These are phyloP conservation scores for Cryptus armator DNA, from an alignment of 2,888 invertebrate genomes.

Conservation along the genomic window DNA sequence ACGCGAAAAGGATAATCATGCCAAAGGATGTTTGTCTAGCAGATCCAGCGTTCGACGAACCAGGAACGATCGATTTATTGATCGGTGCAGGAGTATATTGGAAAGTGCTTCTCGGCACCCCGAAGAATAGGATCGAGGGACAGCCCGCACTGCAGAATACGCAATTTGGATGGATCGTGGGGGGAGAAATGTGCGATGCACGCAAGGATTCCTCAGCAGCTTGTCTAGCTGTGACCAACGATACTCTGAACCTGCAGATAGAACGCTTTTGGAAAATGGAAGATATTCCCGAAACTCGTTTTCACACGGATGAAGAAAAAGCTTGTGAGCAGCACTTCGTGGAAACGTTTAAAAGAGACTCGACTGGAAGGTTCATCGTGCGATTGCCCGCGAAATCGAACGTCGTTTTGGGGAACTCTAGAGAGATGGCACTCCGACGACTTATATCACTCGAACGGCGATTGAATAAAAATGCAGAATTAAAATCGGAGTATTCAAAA, in stretches of 20 bases:
- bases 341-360: constrained; percentile 42
- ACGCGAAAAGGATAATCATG: constrained; percentile 25
- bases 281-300: constrained; percentile 27
- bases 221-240: constrained; percentile 9
- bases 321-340: constrained; percentile 52
- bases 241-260: constrained; percentile 19
- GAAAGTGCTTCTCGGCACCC: constrained; percentile 40
- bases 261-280: constrained; percentile 62
- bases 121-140: constrained; percentile 25
- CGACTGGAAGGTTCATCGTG: constrained; percentile 61
- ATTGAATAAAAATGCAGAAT: constrained; percentile 29
- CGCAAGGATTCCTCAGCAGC: background rate
- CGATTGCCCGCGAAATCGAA: constrained; percentile 37
- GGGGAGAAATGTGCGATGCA: constrained; percentile 62
- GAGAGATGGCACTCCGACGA: constrained; percentile 45
- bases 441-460: constrained; percentile 54
- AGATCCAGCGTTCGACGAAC: constrained; percentile 32
- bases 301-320: constrained; percentile 44
- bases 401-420: constrained; percentile 61
- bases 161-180: constrained; percentile 60
- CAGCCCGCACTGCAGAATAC: constrained; percentile 63
- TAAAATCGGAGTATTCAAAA: constrained; percentile 55
- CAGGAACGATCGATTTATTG: constrained; percentile 37
- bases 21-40: constrained; percentile 34
- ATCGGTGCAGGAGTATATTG: constrained; percentile 45